Percentiles rank a stretch among this genome's conserved stretches.
Conservation (phyloP, 2,113 vertebrate species). For the Coturnix japonica region DNA sequence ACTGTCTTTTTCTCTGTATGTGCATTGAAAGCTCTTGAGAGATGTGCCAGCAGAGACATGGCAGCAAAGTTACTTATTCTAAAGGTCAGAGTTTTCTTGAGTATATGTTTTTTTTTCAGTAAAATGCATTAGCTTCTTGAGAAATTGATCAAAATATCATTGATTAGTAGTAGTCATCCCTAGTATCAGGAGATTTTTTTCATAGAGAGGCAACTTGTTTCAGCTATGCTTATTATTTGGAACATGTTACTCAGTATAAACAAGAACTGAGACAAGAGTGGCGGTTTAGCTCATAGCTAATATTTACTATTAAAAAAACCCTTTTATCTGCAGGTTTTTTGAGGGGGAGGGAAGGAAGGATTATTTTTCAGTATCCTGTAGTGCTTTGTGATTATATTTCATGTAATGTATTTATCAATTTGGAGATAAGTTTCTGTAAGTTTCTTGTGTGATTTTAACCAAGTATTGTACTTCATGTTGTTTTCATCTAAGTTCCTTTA, state of each 20-base stretch:
- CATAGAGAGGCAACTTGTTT: background rate
- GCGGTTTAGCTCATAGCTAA: background rate
- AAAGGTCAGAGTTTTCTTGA: background rate
- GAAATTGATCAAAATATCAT: background rate
- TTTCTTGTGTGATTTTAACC: background rate
- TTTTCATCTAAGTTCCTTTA: background rate
- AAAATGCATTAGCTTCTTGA: background rate
- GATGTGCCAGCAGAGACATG: fast-evolving
- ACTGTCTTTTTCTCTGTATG: background rate
- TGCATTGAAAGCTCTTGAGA: background rate
- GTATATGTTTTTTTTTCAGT: background rate
- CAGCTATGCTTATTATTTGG: background rate
- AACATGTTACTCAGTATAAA: background rate
- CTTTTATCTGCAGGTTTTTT: background rate
- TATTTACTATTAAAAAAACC: background rate
- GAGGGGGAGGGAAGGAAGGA: background rate
- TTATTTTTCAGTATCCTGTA: background rate
- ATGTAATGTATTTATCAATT: background rate
- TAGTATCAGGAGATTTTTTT: background rate
- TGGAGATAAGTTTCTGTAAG: background rate
- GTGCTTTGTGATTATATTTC: background rate
- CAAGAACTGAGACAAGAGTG: background rate
- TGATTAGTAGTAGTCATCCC: background rate
- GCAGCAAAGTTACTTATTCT: background rate
- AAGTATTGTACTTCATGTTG: background rate